Evolutionary conservation across 2,888 invertebrate species (phyloP).

Genomic region (Callyntrura sp.): DNA sequence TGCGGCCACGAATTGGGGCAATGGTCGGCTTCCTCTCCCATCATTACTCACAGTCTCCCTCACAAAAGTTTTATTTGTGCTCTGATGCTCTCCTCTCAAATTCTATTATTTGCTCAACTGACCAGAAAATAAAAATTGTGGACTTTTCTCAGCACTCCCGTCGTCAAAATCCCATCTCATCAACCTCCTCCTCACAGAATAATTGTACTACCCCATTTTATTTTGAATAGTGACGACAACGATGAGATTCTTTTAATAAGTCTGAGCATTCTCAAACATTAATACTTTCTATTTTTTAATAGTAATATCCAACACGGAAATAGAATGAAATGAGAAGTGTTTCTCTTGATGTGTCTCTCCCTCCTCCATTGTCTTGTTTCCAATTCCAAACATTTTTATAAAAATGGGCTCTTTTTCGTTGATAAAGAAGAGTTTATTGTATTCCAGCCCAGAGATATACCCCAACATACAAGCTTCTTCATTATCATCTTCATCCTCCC

Average conservation of each 20-base stretch:
- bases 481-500: not conserved
- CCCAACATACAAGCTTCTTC: constrained; percentile 16
- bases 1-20: too few relatives aligned
- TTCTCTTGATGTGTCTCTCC: constrained; percentile 4
- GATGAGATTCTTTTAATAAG: not conserved
- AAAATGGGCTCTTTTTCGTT: too few relatives aligned
- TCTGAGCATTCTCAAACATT: constrained; percentile 16
- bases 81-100: not conserved
- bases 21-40: too few relatives aligned
- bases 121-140: constrained; percentile 71
- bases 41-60: too few relatives aligned
- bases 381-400: too few relatives aligned
- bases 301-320: not conserved
- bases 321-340: constrained; percentile 66
- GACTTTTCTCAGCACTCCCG: constrained; percentile 52
- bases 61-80: too few relatives aligned
- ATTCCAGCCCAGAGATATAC: too few relatives aligned
- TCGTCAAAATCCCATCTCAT: constrained; percentile 36
- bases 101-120: constrained; percentile 45
- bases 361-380: not conserved
- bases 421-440: too few relatives aligned
- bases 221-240: too few relatives aligned
- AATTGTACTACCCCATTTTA: constrained; percentile 24
- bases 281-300: too few relatives aligned
- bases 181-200: too few relatives aligned